Percentiles rank a stretch among this genome's conserved stretches.
phyloP scores from a whole-genome alignment of 1,140 invertebrate genomes.

The Papilio polyxenes region DNA sequence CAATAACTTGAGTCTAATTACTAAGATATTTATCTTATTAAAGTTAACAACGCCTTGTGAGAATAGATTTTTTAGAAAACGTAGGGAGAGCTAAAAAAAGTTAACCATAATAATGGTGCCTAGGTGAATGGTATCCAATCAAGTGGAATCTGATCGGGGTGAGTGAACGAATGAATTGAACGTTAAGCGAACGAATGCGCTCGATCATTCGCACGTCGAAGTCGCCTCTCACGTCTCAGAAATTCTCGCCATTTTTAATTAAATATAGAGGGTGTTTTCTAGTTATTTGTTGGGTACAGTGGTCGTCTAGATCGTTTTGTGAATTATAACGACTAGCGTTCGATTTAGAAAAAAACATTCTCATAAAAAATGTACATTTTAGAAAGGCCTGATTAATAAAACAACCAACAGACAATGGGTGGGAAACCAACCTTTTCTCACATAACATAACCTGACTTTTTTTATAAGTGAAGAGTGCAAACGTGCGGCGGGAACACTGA shows the following conservation, averaged over 20 bases:
- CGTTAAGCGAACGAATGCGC: slow-evolving; percentile 14
- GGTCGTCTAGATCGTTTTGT: not conserved
- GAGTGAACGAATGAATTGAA: slow-evolving; percentile 1
- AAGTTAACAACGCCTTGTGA: not conserved
- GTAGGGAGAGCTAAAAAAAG: not conserved
- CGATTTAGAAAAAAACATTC: not conserved
- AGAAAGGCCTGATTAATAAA: too few species aligned
- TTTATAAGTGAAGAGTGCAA: too few species aligned
- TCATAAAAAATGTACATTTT: too few species aligned
- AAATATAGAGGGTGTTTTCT: slow-evolving; percentile 9
- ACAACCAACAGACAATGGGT: too few species aligned
- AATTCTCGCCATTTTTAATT: slow-evolving; percentile 26
- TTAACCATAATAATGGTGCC: not conserved
- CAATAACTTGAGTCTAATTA: not conserved
- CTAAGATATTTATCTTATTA: not conserved
- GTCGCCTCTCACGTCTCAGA: slow-evolving; percentile 16
- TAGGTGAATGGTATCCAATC: slow-evolving; percentile 14
- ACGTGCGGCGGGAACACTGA: too few species aligned
- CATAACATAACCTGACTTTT: too few species aligned
- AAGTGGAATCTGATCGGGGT: not conserved
- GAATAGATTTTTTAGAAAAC: not conserved
- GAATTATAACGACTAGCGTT: not conserved
- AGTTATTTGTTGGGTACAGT: not conserved
- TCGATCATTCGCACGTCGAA: not conserved
- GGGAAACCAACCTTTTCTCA: too few species aligned